phyloP scores from a whole-genome alignment of 2,797 vertebrate genomes.

The Morelia viridis region DNA sequence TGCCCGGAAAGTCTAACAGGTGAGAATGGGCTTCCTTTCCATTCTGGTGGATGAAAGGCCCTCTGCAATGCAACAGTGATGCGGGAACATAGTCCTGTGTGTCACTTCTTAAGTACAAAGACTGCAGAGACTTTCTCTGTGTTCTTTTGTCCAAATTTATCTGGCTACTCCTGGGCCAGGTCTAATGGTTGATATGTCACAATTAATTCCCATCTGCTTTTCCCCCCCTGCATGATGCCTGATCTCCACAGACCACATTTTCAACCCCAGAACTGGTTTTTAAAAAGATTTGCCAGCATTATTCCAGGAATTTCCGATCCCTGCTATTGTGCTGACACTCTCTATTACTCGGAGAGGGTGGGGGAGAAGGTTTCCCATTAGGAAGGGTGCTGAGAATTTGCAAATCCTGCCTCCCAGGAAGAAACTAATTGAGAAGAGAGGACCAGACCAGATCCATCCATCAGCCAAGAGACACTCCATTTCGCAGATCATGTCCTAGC shows the following conservation, averaged over 20 bases:
- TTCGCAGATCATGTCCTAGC: background rate
- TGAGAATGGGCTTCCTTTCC: background rate
- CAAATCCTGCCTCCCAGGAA: background rate
- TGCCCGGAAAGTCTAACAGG: background rate
- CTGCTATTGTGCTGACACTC: rapidly evolving
- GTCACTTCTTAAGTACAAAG: background rate
- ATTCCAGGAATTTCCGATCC: background rate
- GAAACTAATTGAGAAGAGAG: background rate
- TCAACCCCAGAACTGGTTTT: background rate
- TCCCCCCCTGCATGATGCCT: background rate
- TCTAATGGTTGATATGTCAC: background rate
- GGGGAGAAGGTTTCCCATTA: too few species aligned
- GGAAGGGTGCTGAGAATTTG: background rate
- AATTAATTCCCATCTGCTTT: too few species aligned
- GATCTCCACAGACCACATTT: background rate
- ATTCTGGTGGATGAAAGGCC: background rate
- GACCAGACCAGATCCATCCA: background rate
- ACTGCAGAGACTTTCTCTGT: background rate
- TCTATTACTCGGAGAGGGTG: background rate
- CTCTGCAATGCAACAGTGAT: background rate
- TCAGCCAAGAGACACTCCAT: background rate
- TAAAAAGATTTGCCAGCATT: background rate
- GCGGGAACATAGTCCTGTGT: background rate
- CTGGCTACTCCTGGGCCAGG: background rate
- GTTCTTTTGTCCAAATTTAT: background rate